A percentile compares a stretch with the other conserved stretches of the same genome.
These are phyloP conservation scores for Graptemys geographica DNA, from an alignment of 2,797 vertebrate genomes.

Conservation along the genomic window DNA sequence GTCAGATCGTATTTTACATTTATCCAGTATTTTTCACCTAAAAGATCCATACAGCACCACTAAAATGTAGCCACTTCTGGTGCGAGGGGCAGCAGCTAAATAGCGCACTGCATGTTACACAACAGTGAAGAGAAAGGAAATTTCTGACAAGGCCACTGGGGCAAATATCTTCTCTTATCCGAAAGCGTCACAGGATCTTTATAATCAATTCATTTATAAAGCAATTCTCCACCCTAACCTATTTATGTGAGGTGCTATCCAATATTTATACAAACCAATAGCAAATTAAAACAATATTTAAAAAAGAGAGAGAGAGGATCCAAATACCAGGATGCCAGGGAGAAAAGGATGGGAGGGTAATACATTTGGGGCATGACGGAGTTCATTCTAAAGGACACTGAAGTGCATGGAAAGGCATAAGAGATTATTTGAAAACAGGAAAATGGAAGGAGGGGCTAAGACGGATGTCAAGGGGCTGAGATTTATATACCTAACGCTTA, in stretches of 20 bases:
- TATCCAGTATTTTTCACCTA: neutral
- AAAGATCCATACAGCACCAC: neutral
- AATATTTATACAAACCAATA: neutral
- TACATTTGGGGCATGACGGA: neutral
- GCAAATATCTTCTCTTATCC: neutral
- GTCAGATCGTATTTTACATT: neutral
- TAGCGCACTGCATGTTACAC: neutral
- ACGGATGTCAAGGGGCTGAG: neutral
- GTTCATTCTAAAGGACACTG: neutral
- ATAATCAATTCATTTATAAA: neutral
- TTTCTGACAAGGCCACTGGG: neutral
- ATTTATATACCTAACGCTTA: neutral
- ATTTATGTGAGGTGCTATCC: neutral
- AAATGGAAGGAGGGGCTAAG: neutral
- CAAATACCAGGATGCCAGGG: neutral
- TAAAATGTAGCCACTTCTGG: neutral
- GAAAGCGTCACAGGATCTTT: neutral
- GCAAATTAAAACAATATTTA: neutral
- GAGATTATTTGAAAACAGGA: neutral
- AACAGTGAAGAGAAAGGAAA: neutral
- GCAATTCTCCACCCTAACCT: neutral
- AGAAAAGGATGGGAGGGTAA: neutral
- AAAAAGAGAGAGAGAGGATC: neutral
- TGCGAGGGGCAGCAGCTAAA: neutral
- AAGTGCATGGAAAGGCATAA: neutral